These are phyloP conservation scores for Drosophila recens DNA, from an alignment of 2,888 invertebrate genomes.

Conservation along the genomic window DNA sequence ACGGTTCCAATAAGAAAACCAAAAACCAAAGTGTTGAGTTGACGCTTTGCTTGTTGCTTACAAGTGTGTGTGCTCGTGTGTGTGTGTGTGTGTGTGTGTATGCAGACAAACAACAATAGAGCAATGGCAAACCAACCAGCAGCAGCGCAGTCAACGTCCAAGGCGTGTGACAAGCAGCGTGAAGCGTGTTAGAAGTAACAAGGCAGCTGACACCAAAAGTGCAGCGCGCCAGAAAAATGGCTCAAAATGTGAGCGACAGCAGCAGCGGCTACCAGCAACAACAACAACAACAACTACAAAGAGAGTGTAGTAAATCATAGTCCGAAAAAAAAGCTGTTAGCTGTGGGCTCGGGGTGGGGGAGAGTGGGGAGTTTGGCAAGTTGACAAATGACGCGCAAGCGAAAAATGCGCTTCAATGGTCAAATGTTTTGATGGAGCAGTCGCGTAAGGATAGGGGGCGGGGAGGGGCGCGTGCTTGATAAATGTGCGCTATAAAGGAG, in stretches of 20 bases:
- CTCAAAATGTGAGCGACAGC: slow-evolving; percentile 64
- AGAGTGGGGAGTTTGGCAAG: slow-evolving; percentile 39
- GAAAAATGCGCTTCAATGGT: slow-evolving; percentile 79
- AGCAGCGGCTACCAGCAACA: slow-evolving; percentile 23
- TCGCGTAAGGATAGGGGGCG: background rate
- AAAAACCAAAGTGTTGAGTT: slow-evolving; percentile 77
- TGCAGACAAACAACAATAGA: slow-evolving; percentile 46
- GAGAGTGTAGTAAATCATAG: slow-evolving; percentile 65
- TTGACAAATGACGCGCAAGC: slow-evolving; percentile 80
- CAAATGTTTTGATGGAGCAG: slow-evolving; percentile 63
- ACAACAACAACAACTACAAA: slow-evolving; percentile 10
- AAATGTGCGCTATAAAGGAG: slow-evolving; percentile 21
- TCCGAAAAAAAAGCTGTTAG: slow-evolving; percentile 17
- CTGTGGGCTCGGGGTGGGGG: background rate
- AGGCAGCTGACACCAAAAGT: slow-evolving; percentile 80
- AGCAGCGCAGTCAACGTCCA: slow-evolving; percentile 64
- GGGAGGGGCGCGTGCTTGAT: slow-evolving; percentile 14
- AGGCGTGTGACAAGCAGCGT: slow-evolving; percentile 68
- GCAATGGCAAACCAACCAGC: slow-evolving; percentile 78
- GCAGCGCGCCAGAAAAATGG: slow-evolving; percentile 72
- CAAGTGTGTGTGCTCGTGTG: slow-evolving; percentile 3
- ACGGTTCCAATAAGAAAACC: slow-evolving; percentile 76
- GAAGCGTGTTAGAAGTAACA: slow-evolving; percentile 79
- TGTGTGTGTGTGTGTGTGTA: slow-evolving; percentile 34
- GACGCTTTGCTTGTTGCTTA: slow-evolving; percentile 55